Base-by-base conservation (phyloP, 2,888 invertebrate genomes). In the Drosophila hamatofila region DNA sequence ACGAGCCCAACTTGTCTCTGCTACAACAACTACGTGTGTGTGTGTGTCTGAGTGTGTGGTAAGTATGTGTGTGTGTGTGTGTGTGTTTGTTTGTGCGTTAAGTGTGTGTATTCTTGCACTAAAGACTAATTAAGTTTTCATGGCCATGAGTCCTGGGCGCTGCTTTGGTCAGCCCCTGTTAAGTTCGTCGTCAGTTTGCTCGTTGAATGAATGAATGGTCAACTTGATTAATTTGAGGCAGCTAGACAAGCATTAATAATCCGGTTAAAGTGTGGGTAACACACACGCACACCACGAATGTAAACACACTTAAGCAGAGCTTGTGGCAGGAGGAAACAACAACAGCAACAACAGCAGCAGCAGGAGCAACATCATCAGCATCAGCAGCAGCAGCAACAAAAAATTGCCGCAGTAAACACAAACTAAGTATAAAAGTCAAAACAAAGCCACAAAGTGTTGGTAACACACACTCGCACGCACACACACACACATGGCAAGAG, bases 161-260 rank as follows among this genome's bases (percentile, higher is more conserved):
- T 65, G 71, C 58, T 55, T 62, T 59, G 56, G 57, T 60, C 72
- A 57, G 61, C 52, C 65, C 48, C 58, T 62, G 73, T 67, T 68
- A 42, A 63, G 79, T 64, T 79, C 61, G 64, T 58, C 61, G 76
- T 76, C 80, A 76, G 80, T 80, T 80, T 69, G 75, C 67, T 78
- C 73, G 74, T 72, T 65, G 80, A 76, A 87, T 77, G 82, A 89
- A 83, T 87, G 89, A 89, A 85, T 85, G 89, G 89, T 87, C 89
- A 85, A 89, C 89, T 89, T 85, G 85, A 85, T 85, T 85, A 85
- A 85, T 85, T 85, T 85, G 85, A 76, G 88, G 85, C 88, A 75
- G 80, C 89, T 87, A 89, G 85, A 89, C 89, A 85, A 89, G 84
- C 84, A 85, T 85, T 85, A 85, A 87, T 85, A 85, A 89, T 85